Evolutionary conservation across 2,888 invertebrate genomes (phyloP), one percentile per base, ranked within the genome.

Genomic region (Zaprionus bogoriensis): DNA sequence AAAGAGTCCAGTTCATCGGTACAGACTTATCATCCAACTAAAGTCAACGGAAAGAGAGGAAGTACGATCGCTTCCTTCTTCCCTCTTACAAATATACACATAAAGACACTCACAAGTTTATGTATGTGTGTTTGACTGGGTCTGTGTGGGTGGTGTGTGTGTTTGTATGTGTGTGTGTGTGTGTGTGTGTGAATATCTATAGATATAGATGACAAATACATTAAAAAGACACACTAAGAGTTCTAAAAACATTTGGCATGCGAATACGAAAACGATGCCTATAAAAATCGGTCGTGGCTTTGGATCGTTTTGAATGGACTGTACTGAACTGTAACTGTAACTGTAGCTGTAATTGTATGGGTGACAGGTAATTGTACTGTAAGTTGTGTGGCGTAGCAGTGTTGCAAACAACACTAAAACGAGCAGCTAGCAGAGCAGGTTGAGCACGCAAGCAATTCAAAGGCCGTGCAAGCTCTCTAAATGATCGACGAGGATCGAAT

Each of bases 371-470:
- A 23, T 3, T 23, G 3, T 23, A 4, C 23, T 23, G 3, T 23
- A 10, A 7, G 38, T 32, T n/a, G 19, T 23, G 23, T 23, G 23
- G 10, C 5, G 7, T 9, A 41, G n/a, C 45, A 70, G 69, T 61
- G 61, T 55, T 53, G 20, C 63, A 58, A 67, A 68, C 68, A 68
- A 68, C 73, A 72, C 52, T 45, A 38, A 52, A 60, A 59, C 68
- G 68, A 71, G 59, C 73, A 71, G 73, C 68, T 55, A 68, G 71
- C 68, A 64, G 20, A n/a, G n/a, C n/a, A n/a, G n/a, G n/a, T n/a
- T n/a, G n/a, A 52, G 64, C 73, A 59, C 54, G 46, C 64, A 72
- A 73, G 67, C 73, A 73, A 64, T 51, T 42, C 38, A 38, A 60
- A n/a, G n/a, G 62, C 53, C 67, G 67, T 58, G 61, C 61, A 67